Evolutionary conservation across 1,140 invertebrate genomes (phyloP), one percentile per base, ranked within the genome.

Genomic region (Chrysoperla carnea): DNA sequence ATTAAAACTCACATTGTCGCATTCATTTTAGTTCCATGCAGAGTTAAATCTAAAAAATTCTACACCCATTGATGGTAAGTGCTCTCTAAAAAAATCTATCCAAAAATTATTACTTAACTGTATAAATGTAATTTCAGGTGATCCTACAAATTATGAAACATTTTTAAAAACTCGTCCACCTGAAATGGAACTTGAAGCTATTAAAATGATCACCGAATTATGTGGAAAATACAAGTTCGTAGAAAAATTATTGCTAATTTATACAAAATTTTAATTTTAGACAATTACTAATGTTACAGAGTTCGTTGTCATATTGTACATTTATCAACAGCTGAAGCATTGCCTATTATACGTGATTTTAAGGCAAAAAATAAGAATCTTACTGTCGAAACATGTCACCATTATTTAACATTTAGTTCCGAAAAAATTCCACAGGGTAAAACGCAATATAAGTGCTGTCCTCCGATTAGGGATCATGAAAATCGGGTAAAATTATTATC

Each of bases 301-400:
- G 68, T 72, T 7, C 64, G 68, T 44, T 73, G 77, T 36, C 81
- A 83, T 52, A 72, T 83, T 28, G 75, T 82, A 1, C 80, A 83
- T 46, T 61, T 83, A n/a, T 81, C 79, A 14, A 65, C 76, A 8
- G 67, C 70, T 0, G 60, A 63, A 8, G 69, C 70, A n/a, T 49
- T 77, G 13, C 55, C 63, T 2, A 45, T 71, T 29, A 58, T 72
- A 11, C 45, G 51, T 8, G 48, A 64, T 38, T 61, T 66, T 8
- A 68, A 68, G 45, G 41, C 51, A 23, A 49, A 52, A 6, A 65
- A 67, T 6, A 60, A 55, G 5, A 58, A 53, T 44, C 64, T 83
- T 12, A 78, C 75, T 0, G 72, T 72, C 0, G 80, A 83, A 55
- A 83, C 80, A 0, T 82, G 79, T 54, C 74, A 77, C 43, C 80